Base-by-base conservation (phyloP, 2,888 invertebrate species). In the Acrobeloides nanus region DNA sequence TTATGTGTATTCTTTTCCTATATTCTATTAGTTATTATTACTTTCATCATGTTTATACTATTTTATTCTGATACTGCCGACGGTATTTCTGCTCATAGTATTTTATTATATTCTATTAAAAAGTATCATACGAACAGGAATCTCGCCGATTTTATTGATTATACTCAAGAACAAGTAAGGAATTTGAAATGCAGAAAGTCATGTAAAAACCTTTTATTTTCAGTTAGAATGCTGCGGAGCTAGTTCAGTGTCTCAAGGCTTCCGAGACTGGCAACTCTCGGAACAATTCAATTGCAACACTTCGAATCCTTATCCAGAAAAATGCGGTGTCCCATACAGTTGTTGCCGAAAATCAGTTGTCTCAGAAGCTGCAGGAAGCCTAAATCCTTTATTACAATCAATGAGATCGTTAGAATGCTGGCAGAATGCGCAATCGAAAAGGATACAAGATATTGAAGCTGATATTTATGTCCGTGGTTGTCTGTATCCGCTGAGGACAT, bases 151-250 rank as follows among this genome's bases (percentile, higher is more conserved):
- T 55, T 73, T 26, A 62, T 73, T 43, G 73, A 73, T 48, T 57
- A 67, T 29, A 23, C 73, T 17, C 73, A 73, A 46, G 62, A 64
- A 44, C 65, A 74, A 55, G 73, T 73, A 33, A 38, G 41, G 31
- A 24, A 6, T 35, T 48, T 6, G 32, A 17, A n/a, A 18, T 41
- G 21, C 20, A 1, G 12, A 29, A 29, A 29, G 15, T 29, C 12
- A 29, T 15, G 15, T 12, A 12, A 29, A 12, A 35, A 35, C 31
- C n/a, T 32, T 3, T n/a, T 12, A 33, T 6, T 56, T 68, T 39
- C 64, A 78, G 77, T 56, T 78, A 32, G 63, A 72, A 40, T 78
- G 77, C 49, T 78, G 78, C 51, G 78, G 78, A 10, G 72, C 74
- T 2, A 64, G 66, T 1, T 72, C 72, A 1, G 50, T 60, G 29